Percentiles rank a stretch among this genome's conserved stretches.
Conservation (phyloP, 2,797 vertebrate genomes). For the Lepilemur septentrionalis region DNA sequence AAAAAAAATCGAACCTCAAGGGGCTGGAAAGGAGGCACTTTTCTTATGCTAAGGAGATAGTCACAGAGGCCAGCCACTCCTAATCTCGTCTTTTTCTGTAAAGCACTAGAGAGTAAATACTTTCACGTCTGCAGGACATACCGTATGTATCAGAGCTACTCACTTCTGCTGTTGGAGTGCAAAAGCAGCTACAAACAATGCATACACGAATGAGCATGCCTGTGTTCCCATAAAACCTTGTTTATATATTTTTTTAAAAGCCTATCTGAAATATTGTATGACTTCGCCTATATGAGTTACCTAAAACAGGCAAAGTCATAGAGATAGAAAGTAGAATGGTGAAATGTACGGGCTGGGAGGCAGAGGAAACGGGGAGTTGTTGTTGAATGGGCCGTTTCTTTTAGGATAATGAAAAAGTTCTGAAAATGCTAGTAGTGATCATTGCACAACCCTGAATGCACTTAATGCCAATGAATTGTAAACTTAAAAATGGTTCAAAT, state of each 20-base stretch:
- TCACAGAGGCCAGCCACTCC: not conserved
- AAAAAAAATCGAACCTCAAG: not conserved
- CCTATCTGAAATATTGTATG: not conserved
- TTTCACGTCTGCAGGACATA: not conserved
- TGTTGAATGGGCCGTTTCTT: not conserved
- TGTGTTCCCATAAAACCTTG: not conserved
- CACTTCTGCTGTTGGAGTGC: not conserved
- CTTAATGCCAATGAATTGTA: not conserved
- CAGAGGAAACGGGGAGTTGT: not conserved
- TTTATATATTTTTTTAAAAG: not conserved
- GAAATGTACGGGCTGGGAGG: not conserved
- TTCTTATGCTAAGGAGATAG: slow-evolving; percentile 52
- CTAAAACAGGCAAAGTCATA: not conserved
- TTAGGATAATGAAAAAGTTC: not conserved
- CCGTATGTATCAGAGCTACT: not conserved
- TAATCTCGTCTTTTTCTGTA: not conserved
- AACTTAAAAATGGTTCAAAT: not conserved
- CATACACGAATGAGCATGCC: not conserved
- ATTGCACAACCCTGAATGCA: not conserved
- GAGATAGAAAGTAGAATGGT: not conserved
- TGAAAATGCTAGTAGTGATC: not conserved
- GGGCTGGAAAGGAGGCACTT: not conserved
- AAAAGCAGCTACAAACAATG: not conserved
- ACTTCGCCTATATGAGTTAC: not conserved
- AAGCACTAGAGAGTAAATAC: not conserved